Evolutionary conservation across 2,888 invertebrate genomes (phyloP).

Genomic region (Megamerina dolium): DNA sequence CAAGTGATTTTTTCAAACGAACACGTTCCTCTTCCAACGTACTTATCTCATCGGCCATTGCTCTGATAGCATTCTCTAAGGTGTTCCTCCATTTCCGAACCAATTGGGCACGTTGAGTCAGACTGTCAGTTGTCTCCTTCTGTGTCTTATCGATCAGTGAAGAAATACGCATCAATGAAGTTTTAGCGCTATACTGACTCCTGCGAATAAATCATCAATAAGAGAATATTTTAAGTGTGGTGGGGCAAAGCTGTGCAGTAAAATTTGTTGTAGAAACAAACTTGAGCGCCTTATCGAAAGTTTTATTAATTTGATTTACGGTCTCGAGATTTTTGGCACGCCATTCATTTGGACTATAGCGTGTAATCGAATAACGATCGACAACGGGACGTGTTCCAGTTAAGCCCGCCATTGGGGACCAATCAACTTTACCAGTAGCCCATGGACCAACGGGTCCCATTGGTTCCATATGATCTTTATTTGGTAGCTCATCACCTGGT

Average conservation of each 20-base stretch:
- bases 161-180: slow-evolving; percentile 60
- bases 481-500: slow-evolving; percentile 51
- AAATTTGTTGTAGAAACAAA: slow-evolving; percentile 23
- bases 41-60: slow-evolving; percentile 65
- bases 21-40: slow-evolving; percentile 62
- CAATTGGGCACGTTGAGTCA: slow-evolving; percentile 62
- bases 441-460: slow-evolving; percentile 59
- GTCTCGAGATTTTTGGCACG: slow-evolving; percentile 55
- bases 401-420: slow-evolving; percentile 62
- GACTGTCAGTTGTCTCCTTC: slow-evolving; percentile 59
- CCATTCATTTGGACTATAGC: slow-evolving; percentile 71
- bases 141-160: slow-evolving; percentile 64
- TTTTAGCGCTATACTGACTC: slow-evolving; percentile 58
- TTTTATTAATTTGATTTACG: slow-evolving; percentile 48
- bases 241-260: not conserved
- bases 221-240: not conserved
- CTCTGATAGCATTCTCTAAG: slow-evolving; percentile 62
- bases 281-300: slow-evolving; percentile 55
- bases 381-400: slow-evolving; percentile 70
- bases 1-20: slow-evolving; percentile 62
- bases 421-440: slow-evolving; percentile 67
- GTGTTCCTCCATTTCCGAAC: slow-evolving; percentile 71
- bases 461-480: slow-evolving; percentile 37
- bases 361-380: slow-evolving; percentile 68
- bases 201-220: slow-evolving; percentile 29